Evolutionary conservation across 92 coral and sea anemone genomes (phyloP), one percentile per base, ranked within the genome.

Genomic region (Porites cylindrica): DNA sequence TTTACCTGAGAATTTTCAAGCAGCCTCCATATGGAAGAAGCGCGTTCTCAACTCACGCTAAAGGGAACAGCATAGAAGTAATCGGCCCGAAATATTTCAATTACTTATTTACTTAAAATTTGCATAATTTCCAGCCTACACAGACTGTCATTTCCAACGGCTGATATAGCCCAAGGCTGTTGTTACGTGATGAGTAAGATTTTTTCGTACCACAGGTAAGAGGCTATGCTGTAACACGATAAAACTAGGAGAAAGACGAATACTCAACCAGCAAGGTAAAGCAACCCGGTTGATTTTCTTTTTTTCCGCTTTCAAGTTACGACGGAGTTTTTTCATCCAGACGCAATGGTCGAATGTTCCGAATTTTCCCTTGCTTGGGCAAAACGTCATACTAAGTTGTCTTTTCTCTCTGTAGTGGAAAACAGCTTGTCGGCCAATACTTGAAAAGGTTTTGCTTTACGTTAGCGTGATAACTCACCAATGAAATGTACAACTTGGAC

Each of bases 21-120:
- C 60, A 38, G 43, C 10, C 61, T 70, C 17, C 62, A 12, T 3
- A 38, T 9, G 61, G 72, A 61, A 72, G 52, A 50, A 51, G 19
- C 4, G 51, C n/a, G 18, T 56, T 81, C 54, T 32, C 12, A n/a
- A 32, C 59, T n/a, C 68, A 3, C 77, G 68, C 68, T 54, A 12
- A 62, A 72, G 17, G 65, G 12, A 50, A 64, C 14, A 47, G 73
- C 61, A 38, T 14, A 10, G 20, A 73, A 61, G 4, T 51, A 83
- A 83, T 75, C 62, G 63, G 74, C 73, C 51, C 29, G 73, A 83
- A 53, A 17, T 63, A 73, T 83, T 83, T 83, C 81, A 83, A 83
- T 64, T 61, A 64, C 18, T 50, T 61, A 62, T 43, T 32, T 61
- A 74, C 26, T 14, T 54, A 51, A 72, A 83, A 83, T 83, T 74